Evolutionary conservation across 2,888 invertebrate genomes (phyloP).

Genomic region (Athalia circularis): DNA sequence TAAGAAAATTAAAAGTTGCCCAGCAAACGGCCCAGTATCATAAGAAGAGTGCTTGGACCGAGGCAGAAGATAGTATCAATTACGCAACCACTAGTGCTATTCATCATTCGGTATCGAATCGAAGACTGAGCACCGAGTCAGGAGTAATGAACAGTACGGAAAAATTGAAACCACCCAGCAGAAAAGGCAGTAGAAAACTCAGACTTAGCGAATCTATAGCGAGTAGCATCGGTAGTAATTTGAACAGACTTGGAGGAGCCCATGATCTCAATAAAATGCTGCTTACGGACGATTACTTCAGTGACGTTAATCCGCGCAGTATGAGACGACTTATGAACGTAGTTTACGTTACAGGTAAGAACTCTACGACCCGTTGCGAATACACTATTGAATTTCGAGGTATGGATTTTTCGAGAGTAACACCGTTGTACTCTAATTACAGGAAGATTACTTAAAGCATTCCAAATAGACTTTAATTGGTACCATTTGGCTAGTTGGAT

Average conservation of each 20-base stretch:
- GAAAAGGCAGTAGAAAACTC: constrained; percentile 83
- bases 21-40: constrained; percentile 83
- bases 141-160: constrained; percentile 88
- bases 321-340: constrained; percentile 98
- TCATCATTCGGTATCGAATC: constrained; percentile 80
- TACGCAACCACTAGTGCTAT: constrained; percentile 73
- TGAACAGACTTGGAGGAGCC: constrained; percentile 86
- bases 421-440: constrained; percentile 55
- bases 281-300: constrained; percentile 98
- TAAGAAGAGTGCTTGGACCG: constrained; percentile 72
- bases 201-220: constrained; percentile 92
- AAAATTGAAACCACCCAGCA: constrained; percentile 79
- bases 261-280: constrained; percentile 88
- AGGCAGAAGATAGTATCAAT: constrained; percentile 77
- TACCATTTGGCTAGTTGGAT: constrained; percentile 98
- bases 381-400: neutral
- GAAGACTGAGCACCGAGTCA: constrained; percentile 87
- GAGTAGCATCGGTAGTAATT: constrained; percentile 92
- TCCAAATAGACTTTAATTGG: constrained; percentile 99
- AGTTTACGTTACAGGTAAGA: constrained; percentile 92
- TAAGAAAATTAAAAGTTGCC: constrained; percentile 91
- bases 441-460: constrained; percentile 97
- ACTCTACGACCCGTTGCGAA: neutral
- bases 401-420: neutral
- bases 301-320: constrained; percentile 97